phyloP scores from a whole-genome alignment of 2,113 vertebrate genomes.

The Herpailurus yagouaroundi region DNA sequence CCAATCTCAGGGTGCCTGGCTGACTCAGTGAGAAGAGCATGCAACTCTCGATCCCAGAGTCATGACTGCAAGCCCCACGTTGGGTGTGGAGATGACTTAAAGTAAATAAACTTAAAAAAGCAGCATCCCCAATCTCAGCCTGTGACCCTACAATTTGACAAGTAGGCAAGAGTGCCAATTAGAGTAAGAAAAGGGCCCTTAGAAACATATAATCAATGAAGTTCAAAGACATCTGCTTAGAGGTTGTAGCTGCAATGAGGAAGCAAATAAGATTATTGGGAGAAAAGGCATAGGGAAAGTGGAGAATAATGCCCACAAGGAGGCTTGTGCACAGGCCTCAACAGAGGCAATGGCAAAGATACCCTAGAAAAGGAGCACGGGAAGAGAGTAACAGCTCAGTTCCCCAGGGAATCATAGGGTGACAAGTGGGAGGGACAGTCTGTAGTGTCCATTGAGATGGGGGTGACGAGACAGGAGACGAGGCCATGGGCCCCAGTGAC shows the following conservation, averaged over 20 bases:
- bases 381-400: neutral
- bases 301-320: neutral
- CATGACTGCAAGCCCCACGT: neutral
- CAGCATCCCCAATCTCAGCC: neutral
- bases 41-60: neutral
- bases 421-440: neutral
- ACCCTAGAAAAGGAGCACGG: neutral
- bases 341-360: neutral
- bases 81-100: neutral
- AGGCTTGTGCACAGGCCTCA: neutral
- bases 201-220: neutral
- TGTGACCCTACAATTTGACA: neutral
- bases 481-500: neutral
- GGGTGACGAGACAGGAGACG: neutral
- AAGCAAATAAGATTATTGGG: neutral
- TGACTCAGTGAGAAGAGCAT: neutral
- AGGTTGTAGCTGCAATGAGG: neutral
- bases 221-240: neutral
- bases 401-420: neutral
- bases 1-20: neutral
- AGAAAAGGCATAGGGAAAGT: neutral
- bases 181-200: neutral
- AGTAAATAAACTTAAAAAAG: neutral
- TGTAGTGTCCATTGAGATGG: neutral
- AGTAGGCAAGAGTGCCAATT: neutral